These are phyloP conservation scores for Hermodice carunculata DNA, from an alignment of 2,888 invertebrate genomes.

Conservation along the genomic window DNA sequence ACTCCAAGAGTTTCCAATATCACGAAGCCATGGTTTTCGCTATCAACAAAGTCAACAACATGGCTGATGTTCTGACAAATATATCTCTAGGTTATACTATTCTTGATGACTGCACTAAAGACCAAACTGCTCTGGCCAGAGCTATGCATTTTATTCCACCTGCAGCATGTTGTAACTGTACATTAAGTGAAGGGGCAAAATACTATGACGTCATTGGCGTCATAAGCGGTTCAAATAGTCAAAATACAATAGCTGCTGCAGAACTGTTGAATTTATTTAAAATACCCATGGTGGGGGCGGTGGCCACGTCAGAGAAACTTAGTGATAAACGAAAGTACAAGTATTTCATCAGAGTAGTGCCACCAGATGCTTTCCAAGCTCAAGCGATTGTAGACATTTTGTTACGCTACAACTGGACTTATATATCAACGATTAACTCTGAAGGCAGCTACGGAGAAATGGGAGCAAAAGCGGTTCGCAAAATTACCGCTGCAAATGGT, in stretches of 20 bases:
- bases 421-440: slow-evolving; percentile 81
- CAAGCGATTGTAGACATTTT: slow-evolving; percentile 48
- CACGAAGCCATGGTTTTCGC: slow-evolving; percentile 22
- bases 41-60: slow-evolving; percentile 3
- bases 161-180: slow-evolving; percentile 1
- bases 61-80: slow-evolving; percentile 9
- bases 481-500: slow-evolving; percentile 1
- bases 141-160: slow-evolving; percentile 11
- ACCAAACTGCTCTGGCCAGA: slow-evolving; percentile 20
- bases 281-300: slow-evolving; percentile 28
- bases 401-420: slow-evolving; percentile 77
- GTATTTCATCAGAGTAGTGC: slow-evolving; percentile 15
- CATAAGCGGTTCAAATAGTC: slow-evolving; percentile 27
- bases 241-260: slow-evolving; percentile 22
- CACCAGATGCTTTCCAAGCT: slow-evolving; percentile 14
- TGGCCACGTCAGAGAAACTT: slow-evolving; percentile 24
- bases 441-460: slow-evolving; percentile 72
- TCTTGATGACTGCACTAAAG: slow-evolving; percentile 23
- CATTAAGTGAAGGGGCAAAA: background rate
- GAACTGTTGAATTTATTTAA: slow-evolving; percentile 20
- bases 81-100: slow-evolving; percentile 19
- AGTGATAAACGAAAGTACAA: slow-evolving; percentile 5
- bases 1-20: slow-evolving; percentile 16
- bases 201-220: slow-evolving; percentile 21
- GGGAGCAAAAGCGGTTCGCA: slow-evolving; percentile 13